A percentile compares a stretch with the other conserved stretches of the same genome.
phyloP scores from a whole-genome alignment of 2,888 invertebrate genomes.

The Spodoptera littoralis region DNA sequence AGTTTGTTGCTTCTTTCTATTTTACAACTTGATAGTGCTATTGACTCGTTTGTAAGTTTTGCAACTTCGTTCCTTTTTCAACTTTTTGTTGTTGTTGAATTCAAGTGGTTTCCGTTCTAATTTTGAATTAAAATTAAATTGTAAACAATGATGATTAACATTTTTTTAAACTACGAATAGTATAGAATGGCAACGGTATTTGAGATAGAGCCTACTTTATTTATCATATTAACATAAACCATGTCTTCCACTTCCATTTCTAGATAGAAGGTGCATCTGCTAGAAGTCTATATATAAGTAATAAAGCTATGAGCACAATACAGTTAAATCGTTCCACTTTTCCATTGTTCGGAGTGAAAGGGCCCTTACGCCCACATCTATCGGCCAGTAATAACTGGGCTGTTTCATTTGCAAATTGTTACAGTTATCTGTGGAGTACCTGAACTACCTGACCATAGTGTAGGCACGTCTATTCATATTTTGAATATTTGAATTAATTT shows the following conservation, averaged over 20 bases:
- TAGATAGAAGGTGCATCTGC: constrained; percentile 12
- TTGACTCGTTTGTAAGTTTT: too few species aligned
- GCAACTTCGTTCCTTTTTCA: too few species aligned
- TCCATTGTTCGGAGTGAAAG: constrained; percentile 58
- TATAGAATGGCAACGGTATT: too few species aligned
- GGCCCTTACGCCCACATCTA: constrained; percentile 47
- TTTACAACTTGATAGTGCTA: too few species aligned
- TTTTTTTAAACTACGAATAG: too few species aligned
- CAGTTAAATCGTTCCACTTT: constrained; percentile 56
- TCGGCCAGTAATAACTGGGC: constrained; percentile 49
- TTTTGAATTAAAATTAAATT: too few species aligned
- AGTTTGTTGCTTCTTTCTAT: background rate
- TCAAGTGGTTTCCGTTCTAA: too few species aligned
- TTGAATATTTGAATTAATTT: background rate
- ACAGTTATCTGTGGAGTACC: constrained; percentile 30
- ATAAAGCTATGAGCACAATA: constrained; percentile 53
- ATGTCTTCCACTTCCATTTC: too few species aligned
- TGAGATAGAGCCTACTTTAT: too few species aligned
- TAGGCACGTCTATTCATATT: constrained; percentile 12
- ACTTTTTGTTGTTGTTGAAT: too few species aligned
- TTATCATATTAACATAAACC: too few species aligned
- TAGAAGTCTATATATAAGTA: constrained; percentile 20
- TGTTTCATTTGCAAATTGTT: constrained; percentile 55
- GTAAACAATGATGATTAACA: too few species aligned
- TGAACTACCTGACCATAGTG: constrained; percentile 20